Percentiles rank a stretch among this genome's conserved stretches.
These are phyloP conservation scores for Lophochroa leadbeateri DNA, from an alignment of 2,113 vertebrate species.

Conservation along the genomic window DNA sequence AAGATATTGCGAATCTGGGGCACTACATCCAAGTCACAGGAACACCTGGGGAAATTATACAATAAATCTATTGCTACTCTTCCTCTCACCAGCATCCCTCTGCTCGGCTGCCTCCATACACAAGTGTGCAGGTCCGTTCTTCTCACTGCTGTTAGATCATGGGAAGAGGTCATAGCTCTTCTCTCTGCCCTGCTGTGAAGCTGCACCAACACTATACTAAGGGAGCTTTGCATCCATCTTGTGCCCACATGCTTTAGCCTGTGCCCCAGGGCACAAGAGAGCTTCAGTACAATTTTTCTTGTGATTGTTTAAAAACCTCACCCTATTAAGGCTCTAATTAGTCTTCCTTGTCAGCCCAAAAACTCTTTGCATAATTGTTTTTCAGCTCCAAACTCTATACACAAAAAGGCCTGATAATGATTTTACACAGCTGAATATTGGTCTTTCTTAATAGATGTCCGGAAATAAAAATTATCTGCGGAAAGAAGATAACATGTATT, in stretches of 20 bases:
- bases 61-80: neutral
- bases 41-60: neutral
- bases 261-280: neutral
- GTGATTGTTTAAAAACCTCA: neutral
- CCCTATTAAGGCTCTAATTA: neutral
- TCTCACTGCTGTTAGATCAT: fast-evolving
- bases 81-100: neutral
- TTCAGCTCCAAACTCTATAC: neutral
- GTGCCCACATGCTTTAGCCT: neutral
- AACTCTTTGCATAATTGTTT: neutral
- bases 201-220: neutral
- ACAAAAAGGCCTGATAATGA: neutral
- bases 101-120: fast-evolving
- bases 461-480: neutral
- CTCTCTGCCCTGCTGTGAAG: too few relatives aligned
- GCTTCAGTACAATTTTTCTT: neutral
- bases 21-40: neutral
- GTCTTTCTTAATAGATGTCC: neutral
- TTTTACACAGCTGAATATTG: neutral
- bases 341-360: neutral
- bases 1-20: neutral
- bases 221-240: neutral
- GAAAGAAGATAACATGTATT: neutral
- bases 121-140: neutral
- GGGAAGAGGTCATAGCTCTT: neutral